These are phyloP conservation scores for Chymomyza procnemis DNA, from an alignment of 2,888 invertebrate genomes.

Conservation along the genomic window DNA sequence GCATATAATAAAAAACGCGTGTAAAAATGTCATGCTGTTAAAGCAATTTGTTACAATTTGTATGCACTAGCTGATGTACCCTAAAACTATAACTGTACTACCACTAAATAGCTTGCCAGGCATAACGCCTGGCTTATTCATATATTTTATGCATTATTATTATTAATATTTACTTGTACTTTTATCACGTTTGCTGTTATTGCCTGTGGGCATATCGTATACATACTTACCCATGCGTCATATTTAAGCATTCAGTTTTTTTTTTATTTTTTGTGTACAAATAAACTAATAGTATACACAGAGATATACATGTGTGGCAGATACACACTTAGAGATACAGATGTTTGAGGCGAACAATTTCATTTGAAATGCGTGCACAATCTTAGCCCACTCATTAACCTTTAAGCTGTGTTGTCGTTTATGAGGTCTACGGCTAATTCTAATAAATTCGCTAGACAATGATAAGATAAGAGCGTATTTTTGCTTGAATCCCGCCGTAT, in stretches of 20 bases:
- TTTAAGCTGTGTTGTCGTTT: background rate
- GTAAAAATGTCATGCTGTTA: too few relatives aligned
- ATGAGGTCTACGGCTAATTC: conserved; percentile 23
- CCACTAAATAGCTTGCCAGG: background rate
- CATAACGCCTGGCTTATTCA: background rate
- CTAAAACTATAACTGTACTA: background rate
- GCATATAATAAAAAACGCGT: too few relatives aligned
- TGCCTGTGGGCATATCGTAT: background rate
- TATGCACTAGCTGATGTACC: background rate
- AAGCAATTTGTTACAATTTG: background rate
- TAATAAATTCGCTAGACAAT: conserved; percentile 20
- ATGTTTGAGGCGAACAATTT: background rate
- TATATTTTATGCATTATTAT: background rate
- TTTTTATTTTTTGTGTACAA: background rate
- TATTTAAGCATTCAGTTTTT: background rate
- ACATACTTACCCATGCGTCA: background rate
- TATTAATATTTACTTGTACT: background rate
- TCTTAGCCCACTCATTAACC: background rate
- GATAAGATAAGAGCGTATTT: conserved; percentile 37
- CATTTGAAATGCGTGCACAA: conserved; percentile 1
- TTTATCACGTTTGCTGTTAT: background rate
- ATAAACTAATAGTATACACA: background rate
- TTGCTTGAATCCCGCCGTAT: background rate
- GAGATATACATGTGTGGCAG: too few relatives aligned
- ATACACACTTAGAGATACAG: background rate